Evolutionary conservation across 2,113 vertebrate species (phyloP).

Genomic region (Pachycephala philippinensis): DNA sequence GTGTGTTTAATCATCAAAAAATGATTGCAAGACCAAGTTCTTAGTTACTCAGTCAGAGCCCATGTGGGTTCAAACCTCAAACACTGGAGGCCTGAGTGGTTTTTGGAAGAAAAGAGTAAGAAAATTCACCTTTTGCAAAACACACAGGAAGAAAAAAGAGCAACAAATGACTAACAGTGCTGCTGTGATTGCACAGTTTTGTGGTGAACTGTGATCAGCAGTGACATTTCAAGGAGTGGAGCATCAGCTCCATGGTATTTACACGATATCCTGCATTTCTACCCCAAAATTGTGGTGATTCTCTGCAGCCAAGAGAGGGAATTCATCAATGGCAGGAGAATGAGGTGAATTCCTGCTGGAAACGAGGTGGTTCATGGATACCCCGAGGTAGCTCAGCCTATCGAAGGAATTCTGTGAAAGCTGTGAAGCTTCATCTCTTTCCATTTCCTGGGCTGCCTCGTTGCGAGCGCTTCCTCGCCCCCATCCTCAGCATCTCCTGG

Average conservation of each 20-base stretch:
- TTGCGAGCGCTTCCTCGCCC: background rate
- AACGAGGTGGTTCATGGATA: background rate
- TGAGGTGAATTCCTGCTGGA: background rate
- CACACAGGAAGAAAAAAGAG: background rate
- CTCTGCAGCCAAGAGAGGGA: background rate
- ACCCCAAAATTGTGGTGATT: accelerated
- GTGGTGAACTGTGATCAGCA: background rate
- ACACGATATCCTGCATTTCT: background rate
- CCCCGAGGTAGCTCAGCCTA: background rate
- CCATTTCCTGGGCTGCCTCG: background rate
- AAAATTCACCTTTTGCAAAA: background rate
- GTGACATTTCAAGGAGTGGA: background rate
- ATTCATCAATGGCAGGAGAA: background rate
- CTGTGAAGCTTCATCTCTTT: background rate
- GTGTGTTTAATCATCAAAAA: background rate
- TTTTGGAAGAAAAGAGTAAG: background rate
- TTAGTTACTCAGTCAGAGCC: background rate
- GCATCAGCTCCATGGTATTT: background rate
- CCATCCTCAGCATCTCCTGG: background rate
- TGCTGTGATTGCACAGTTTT: background rate
- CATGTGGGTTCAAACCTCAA: background rate
- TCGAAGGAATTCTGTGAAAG: background rate
- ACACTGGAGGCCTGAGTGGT: background rate
- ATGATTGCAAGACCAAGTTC: background rate
- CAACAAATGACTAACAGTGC: background rate